These are phyloP conservation scores for Melanargia galathea DNA, from an alignment of 2,888 invertebrate genomes.

Conservation along the genomic window DNA sequence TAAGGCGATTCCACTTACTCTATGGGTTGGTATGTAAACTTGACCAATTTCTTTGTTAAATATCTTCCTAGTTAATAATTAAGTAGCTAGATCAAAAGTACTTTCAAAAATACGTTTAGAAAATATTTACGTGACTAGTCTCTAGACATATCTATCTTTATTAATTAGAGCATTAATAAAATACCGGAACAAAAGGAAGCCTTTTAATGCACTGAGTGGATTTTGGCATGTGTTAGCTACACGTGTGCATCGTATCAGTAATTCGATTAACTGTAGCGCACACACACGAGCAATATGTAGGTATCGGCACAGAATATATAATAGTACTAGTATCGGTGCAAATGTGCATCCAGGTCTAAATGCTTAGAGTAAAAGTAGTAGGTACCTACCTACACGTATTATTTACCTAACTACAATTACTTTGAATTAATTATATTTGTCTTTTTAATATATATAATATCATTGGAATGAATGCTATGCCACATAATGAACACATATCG, in stretches of 20 bases:
- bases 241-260: neutral
- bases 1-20: too few relatives aligned
- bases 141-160: neutral
- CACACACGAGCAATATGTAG: neutral
- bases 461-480: too few relatives aligned
- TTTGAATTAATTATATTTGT: too few relatives aligned
- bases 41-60: too few relatives aligned
- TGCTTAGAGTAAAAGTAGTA: neutral
- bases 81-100: too few relatives aligned
- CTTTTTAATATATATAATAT: neutral
- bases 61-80: too few relatives aligned
- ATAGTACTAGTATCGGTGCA: constrained; percentile 2
- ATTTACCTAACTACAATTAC: neutral
- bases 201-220: neutral
- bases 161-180: neutral
- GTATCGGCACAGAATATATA: too few relatives aligned
- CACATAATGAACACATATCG: too few relatives aligned
- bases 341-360: constrained; percentile 8
- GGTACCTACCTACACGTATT: too few relatives aligned
- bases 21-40: too few relatives aligned
- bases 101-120: neutral
- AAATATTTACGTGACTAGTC: neutral
- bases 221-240: neutral
- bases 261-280: constrained; percentile 13
- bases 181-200: too few relatives aligned